Evolutionary conservation across 2,113 vertebrate genomes (phyloP).

Genomic region (Ophthalmotilapia sp.): DNA sequence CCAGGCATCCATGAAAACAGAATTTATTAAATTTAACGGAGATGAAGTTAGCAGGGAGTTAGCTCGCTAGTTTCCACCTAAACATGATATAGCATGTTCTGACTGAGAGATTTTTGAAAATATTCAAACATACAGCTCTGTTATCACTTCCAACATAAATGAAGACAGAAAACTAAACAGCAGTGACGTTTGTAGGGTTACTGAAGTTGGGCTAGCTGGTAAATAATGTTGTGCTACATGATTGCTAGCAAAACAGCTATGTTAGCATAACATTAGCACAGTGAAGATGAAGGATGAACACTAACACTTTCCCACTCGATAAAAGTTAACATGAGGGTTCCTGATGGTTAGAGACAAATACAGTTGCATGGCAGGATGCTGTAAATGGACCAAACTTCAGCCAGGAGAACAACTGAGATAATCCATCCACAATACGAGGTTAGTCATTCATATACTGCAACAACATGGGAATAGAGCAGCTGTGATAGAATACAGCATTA

Average conservation of each 20-base stretch:
- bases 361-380: not conserved
- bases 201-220: not conserved
- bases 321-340: rapidly evolving
- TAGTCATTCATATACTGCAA: not conserved
- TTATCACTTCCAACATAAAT: not conserved
- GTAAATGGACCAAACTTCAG: rapidly evolving
- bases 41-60: rapidly evolving
- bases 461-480: not conserved
- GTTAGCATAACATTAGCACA: not conserved
- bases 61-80: rapidly evolving
- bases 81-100: rapidly evolving
- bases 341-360: not conserved
- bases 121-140: rapidly evolving
- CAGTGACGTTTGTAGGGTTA: not conserved
- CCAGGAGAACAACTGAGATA: not conserved
- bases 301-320: rapidly evolving
- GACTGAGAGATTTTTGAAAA: too few species aligned
- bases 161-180: not conserved
- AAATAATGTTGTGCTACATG: not conserved
- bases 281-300: not conserved
- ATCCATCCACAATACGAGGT: not conserved
- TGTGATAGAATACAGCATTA: not conserved
- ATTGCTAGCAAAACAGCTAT: rapidly evolving
- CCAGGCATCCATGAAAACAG: too few species aligned
- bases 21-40: too few species aligned